phyloP scores from a whole-genome alignment of 2,797 vertebrate species.

The Scomberomorus guttatus region DNA sequence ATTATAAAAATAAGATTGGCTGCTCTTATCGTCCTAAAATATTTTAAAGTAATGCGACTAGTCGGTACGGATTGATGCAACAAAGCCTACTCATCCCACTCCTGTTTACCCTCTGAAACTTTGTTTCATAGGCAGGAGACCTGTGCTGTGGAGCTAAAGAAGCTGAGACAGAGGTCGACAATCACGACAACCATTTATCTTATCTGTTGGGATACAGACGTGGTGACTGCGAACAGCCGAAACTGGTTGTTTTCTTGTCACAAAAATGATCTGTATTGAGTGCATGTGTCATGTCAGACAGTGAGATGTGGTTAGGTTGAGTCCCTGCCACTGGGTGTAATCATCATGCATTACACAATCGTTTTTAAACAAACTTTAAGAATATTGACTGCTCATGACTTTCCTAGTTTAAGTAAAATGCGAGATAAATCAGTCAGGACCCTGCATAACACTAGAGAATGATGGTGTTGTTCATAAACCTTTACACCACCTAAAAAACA shows the following conservation, averaged over 20 bases:
- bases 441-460: background rate
- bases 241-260: background rate
- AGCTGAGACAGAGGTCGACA: background rate
- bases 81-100: background rate
- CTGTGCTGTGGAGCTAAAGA: background rate
- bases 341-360: too few relatives aligned
- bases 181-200: constrained; percentile 6
- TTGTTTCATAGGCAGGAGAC: background rate
- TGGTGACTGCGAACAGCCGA: background rate
- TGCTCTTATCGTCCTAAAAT: background rate
- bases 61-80: background rate
- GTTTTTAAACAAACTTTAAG: background rate
- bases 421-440: too few relatives aligned
- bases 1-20: background rate
- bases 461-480: background rate
- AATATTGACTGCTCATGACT: background rate
- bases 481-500: background rate
- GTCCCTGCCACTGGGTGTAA: background rate
- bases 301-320: constrained; percentile 11
- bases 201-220: constrained; percentile 9
- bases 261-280: background rate
- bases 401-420: background rate
- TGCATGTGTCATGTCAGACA: background rate
- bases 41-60: background rate
- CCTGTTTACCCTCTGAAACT: background rate